Evolutionary conservation across 2,888 invertebrate species (phyloP), one percentile per base, ranked within the genome.

Genomic region (Priocnemis perturbator): DNA sequence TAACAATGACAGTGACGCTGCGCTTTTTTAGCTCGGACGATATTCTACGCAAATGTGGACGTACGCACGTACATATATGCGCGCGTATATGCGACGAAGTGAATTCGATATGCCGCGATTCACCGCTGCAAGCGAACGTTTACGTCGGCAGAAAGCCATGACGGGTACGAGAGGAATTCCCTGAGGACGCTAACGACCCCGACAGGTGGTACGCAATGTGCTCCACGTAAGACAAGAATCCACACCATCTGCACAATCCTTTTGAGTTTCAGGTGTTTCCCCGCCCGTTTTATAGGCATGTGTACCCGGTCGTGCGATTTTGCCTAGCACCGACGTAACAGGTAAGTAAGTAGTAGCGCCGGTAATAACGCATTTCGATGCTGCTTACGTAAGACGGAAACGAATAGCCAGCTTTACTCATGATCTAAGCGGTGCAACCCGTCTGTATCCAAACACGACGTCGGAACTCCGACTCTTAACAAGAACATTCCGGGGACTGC

Each of bases 241-340:
- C 64, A 61, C 64, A 69, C 60, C 77, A 77, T 69, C 77, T 76
- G 77, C 74, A 52, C 63, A 65, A 68, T 67, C 50, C 65, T 64
- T 55, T 37, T 65, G 30, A 19, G 50, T 30, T 52, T 66, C 76
- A 71, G 74, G 69, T 37, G 37, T 58, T 67, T 64, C 68, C 21
- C 53, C 19, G 53, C 26, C 56, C 2, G 3, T 44, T 53, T 45
- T 50, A 68, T 57, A 30, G 50, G 48, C 48, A 20, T 5, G 23
- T 50, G 3, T 50, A 37, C 37, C 37, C 23, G 20, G 37, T 17
- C 48, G 15, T 21, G 44, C 37, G 50, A 61, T 74, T 67, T 76
- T 37, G 60, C 53, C 45, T 58, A 69, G 48, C 65, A 26, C 57
- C 60, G 58, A 73, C 70, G 66, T 70, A 66, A 66, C 73, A 53